Conservation (phyloP, 2,888 invertebrate species). For the Coronaproctus castanopsis region DNA sequence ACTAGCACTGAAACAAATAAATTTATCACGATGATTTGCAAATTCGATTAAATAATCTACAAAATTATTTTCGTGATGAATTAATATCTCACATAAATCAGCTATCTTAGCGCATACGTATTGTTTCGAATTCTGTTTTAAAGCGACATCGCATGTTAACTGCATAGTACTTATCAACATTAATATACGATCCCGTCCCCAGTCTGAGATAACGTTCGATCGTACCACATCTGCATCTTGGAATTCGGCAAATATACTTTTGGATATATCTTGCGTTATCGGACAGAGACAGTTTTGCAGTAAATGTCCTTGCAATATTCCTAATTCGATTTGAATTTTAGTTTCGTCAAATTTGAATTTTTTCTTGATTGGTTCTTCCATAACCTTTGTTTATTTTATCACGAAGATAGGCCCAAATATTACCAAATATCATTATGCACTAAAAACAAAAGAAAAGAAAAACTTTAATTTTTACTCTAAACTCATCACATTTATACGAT, state of each 20-base stretch:
- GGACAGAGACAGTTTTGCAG: conserved; percentile 12
- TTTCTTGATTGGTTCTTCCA: conserved; percentile 8
- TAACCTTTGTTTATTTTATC: not conserved
- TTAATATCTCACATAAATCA: conserved; percentile 56
- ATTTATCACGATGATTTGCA: conserved; percentile 55
- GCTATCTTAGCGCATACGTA: conserved; percentile 61
- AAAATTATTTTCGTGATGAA: conserved; percentile 60
- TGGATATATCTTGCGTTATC: conserved; percentile 6
- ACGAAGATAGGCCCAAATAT: not conserved
- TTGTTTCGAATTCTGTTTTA: conserved; percentile 63
- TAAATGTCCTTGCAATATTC: conserved; percentile 4
- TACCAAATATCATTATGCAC: not conserved
- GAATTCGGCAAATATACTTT: conserved; percentile 3
- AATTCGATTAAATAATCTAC: conserved; percentile 65
- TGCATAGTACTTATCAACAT: conserved; percentile 68
- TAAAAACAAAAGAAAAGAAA: not conserved
- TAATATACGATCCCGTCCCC: conserved; percentile 44
- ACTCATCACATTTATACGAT: too few species aligned
- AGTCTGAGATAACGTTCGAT: conserved; percentile 22
- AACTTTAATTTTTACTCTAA: too few species aligned
- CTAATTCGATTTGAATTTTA: conserved; percentile 1
- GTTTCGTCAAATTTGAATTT: conserved; percentile 4
- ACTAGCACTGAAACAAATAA: conserved; percentile 57
- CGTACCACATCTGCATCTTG: conserved; percentile 15
- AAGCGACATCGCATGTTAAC: conserved; percentile 59